phyloP scores from a whole-genome alignment of 2,113 vertebrate genomes.

The Tonatia bakeri region DNA sequence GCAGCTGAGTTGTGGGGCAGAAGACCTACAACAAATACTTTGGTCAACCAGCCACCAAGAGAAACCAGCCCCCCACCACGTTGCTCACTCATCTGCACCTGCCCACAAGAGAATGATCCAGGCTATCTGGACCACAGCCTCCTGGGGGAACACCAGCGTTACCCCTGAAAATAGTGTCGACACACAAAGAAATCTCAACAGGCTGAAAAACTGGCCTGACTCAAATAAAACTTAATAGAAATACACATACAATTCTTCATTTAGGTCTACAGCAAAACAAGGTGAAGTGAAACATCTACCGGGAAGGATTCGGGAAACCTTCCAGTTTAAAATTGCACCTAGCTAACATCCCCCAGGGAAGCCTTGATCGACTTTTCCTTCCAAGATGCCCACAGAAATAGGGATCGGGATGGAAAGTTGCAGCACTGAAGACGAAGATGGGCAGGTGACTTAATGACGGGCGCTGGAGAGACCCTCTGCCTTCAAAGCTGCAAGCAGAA shows the following conservation, averaged over 20 bases:
- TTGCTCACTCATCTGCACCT: not conserved
- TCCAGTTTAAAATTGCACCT: not conserved
- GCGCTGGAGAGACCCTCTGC: not conserved
- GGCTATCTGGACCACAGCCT: not conserved
- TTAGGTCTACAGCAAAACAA: constrained; percentile 10
- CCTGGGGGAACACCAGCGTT: not conserved
- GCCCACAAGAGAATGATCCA: not conserved
- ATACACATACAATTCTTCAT: not conserved
- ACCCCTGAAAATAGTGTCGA: not conserved
- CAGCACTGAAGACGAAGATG: not conserved
- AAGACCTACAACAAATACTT: not conserved
- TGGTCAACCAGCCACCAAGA: not conserved
- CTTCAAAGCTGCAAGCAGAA: not conserved
- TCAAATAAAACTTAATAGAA: not conserved
- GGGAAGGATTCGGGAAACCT: not conserved
- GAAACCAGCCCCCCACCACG: not conserved
- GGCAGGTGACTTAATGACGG: not conserved
- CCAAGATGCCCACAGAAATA: not conserved
- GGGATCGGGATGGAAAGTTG: not conserved
- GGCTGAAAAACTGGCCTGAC: not conserved
- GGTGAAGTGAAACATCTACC: not conserved
- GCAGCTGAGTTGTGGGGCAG: not conserved
- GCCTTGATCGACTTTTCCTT: not conserved
- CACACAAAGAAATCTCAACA: not conserved
- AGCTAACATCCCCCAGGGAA: not conserved